phyloP scores from a whole-genome alignment of 2,888 invertebrate genomes.

The Toxonevra muliebris region DNA sequence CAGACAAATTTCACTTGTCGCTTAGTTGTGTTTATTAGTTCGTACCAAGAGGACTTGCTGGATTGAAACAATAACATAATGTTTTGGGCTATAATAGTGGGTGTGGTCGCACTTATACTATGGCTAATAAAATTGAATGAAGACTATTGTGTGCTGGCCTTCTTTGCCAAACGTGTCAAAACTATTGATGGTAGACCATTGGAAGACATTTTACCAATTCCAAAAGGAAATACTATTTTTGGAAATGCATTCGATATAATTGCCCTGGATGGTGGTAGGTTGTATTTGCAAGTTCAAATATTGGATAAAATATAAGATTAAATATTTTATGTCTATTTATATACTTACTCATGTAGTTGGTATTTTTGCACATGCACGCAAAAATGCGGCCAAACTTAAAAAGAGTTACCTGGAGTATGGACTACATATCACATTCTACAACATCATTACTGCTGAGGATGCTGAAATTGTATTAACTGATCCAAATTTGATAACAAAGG shows the following conservation, averaged over 20 bases:
- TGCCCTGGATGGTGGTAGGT: constrained; percentile 45
- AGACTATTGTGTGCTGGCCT: constrained; percentile 40
- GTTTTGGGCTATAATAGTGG: constrained; percentile 30
- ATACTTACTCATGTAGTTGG: constrained; percentile 6
- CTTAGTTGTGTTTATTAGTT: too few relatives aligned
- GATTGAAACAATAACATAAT: constrained; percentile 30
- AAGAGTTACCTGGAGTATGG: constrained; percentile 48
- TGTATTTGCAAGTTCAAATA: background rate
- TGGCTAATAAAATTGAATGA: constrained; percentile 35
- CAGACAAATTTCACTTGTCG: too few relatives aligned
- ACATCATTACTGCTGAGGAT: constrained; percentile 51
- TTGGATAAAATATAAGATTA: background rate
- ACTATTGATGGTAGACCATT: constrained; percentile 50
- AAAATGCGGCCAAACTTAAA: constrained; percentile 25
- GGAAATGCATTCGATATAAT: constrained; percentile 53
- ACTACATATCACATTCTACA: constrained; percentile 43
- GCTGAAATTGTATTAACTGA: constrained; percentile 53
- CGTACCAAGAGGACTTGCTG: too few relatives aligned
- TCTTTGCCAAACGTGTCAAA: constrained; percentile 44
- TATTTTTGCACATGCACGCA: constrained; percentile 42
- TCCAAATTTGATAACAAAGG: constrained; percentile 49
- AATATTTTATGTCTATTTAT: background rate
- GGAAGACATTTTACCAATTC: constrained; percentile 43
- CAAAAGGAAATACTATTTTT: constrained; percentile 49
- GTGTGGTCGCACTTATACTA: constrained; percentile 22